phyloP scores from a whole-genome alignment of 2,113 vertebrate genomes.

The Aleadryas rufinucha region DNA sequence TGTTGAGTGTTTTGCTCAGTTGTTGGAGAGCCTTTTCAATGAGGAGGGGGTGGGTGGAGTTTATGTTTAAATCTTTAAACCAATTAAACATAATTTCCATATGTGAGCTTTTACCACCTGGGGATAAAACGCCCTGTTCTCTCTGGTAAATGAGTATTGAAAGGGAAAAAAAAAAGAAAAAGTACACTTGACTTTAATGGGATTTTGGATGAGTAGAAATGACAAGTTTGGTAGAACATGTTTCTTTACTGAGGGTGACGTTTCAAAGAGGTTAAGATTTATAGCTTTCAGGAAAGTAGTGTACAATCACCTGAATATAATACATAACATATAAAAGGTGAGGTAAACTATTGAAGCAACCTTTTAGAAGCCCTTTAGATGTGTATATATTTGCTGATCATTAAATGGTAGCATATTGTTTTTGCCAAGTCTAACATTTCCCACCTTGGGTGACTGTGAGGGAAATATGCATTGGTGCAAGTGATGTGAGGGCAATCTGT shows the following conservation, averaged over 20 bases:
- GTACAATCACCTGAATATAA: not conserved
- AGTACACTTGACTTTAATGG: not conserved
- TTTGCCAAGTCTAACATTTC: not conserved
- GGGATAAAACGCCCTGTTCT: not conserved
- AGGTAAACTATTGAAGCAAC: not conserved
- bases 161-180: not conserved
- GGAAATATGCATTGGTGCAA: not conserved
- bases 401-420: not conserved
- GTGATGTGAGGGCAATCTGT: not conserved
- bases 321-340: not conserved
- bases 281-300: not conserved
- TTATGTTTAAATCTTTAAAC: slow-evolving; percentile 28
- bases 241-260: slow-evolving; percentile 20
- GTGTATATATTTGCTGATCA: not conserved
- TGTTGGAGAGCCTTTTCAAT: not conserved
- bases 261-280: slow-evolving; percentile 25
- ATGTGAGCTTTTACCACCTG: not conserved
- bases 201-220: slow-evolving; percentile 37
- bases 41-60: not conserved
- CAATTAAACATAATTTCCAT: slow-evolving; percentile 5
- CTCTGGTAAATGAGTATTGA: not conserved
- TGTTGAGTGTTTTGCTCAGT: not conserved
- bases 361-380: not conserved
- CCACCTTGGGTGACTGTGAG: not conserved
- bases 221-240: not conserved